phyloP scores from a whole-genome alignment of 2,888 invertebrate genomes.

The Calliphora vomitoria region DNA sequence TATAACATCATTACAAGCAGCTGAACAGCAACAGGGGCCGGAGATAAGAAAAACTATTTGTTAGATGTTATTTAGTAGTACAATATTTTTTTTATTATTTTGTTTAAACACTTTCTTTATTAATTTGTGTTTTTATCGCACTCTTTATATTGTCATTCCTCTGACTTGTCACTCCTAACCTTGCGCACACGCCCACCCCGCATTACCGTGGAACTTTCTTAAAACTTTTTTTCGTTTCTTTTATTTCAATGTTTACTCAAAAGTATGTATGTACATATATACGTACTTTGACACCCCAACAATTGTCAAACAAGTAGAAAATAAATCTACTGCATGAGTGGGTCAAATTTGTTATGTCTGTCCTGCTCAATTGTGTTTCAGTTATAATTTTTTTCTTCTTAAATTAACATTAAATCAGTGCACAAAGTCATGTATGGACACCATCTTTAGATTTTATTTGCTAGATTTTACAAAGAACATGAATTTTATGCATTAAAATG shows the following conservation, averaged over 20 bases:
- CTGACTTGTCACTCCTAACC: constrained; percentile 7
- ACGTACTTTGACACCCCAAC: not conserved
- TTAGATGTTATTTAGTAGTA: not conserved
- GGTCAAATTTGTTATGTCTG: constrained; percentile 26
- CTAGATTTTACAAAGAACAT: too few species aligned
- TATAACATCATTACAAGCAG: constrained; percentile 26
- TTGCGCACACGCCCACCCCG: constrained; percentile 51
- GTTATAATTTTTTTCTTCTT: not conserved
- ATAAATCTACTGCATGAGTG: constrained; percentile 24
- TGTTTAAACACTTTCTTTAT: not conserved
- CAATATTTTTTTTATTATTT: not conserved
- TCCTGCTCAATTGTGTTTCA: not conserved
- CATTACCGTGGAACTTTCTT: constrained; percentile 1
- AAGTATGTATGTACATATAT: too few species aligned
- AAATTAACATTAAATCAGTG: not conserved
- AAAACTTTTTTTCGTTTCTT: not conserved
- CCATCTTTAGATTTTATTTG: too few species aligned
- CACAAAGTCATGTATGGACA: not conserved
- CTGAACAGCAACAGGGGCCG: not conserved
- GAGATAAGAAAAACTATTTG: not conserved
- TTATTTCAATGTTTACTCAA: constrained; percentile 3
- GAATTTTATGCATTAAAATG: too few species aligned
- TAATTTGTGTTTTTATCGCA: constrained; percentile 30
- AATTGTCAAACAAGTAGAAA: constrained; percentile 15
- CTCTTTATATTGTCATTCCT: constrained; percentile 23